Evolutionary conservation across 2,113 vertebrate genomes (phyloP), one percentile per base, ranked within the genome.

Genomic region (Nibea coibor): DNA sequence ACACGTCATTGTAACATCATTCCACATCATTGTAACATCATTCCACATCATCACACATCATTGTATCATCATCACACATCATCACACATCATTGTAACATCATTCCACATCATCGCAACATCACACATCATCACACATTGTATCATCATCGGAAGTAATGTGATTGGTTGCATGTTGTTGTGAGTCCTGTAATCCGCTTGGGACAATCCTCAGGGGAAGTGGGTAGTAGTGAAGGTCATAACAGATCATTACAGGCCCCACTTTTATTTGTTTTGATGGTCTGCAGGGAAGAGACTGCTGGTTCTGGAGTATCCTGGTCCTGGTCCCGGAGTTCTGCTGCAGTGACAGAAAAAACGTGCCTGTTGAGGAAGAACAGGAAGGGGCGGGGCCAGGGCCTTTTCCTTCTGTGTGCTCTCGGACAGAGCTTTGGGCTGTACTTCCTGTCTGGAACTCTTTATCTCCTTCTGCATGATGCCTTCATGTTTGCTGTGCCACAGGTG

Each of bases 401-500:
- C 0, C 90, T 98, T 48, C 79, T 97, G 65, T 89, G 74, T 20
- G 90, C 72, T 0, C 80, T 97, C 35, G 95, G 95, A 86, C 88
- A 19, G 10, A 93, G 92, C 81, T 97, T 95, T 59, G 92, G 93
- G 10, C 83, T 81, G 0, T 85, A 90, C 68, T 98, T 97, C 91
- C 93, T 97, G 77, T 78, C 94, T 11, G 93, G 94, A 8, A 96
- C 95, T 0, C 77, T 94, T 61, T 94, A 92, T 85, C 93, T 97
- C 50, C 5, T 97, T 71, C 26, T 94, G 73, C 93, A 96, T 1
- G 96, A 97, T 2, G 62, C 92, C 84, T 95, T 97, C 93, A 90
- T 96, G 93, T 97, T 98, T 28, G 80, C 94, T 2, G 88, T 95
- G 17, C 97, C 97, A 0, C 95, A 95, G 84, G 88, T 97, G n/a